These are phyloP conservation scores for Musca vetustissima DNA, from an alignment of 1,140 invertebrate species.

Conservation along the genomic window DNA sequence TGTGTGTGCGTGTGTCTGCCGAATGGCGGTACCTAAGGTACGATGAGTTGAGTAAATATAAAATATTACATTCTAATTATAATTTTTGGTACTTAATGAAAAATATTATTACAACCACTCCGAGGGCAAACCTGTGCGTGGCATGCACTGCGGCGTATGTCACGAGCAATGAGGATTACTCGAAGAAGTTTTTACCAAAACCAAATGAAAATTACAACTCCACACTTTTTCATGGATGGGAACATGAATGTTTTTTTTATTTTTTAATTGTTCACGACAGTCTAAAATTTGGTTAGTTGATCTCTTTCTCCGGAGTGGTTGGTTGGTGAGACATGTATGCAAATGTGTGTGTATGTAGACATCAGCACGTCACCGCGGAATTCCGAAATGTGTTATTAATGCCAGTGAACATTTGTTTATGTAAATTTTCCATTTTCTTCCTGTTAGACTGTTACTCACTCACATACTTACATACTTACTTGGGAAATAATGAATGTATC, in stretches of 20 bases:
- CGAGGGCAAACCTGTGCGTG: not conserved
- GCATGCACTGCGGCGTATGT: not conserved
- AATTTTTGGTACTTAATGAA: constrained; percentile 14
- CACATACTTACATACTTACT: no score
- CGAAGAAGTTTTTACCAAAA: no score
- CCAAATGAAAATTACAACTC: no score
- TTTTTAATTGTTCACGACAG: constrained; percentile 28
- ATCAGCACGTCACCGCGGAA: constrained; percentile 39
- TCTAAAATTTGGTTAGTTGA: not conserved
- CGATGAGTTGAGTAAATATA: not conserved
- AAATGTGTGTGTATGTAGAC: constrained; percentile 41
- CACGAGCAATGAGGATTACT: no score
- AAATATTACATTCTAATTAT: constrained; percentile 25
- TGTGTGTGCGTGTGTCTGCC: no score
- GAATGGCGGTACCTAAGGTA: no score
- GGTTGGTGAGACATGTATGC: no score
- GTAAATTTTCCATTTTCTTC: constrained; percentile 10
- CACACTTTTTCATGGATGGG: not conserved
- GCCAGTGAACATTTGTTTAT: constrained; percentile 28
- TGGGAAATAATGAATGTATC: no score
- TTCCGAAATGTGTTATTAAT: constrained; percentile 55
- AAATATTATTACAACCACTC: constrained; percentile 1
- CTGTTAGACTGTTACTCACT: no score
- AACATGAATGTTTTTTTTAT: no score
- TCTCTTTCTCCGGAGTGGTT: constrained; percentile 29